Evolutionary conservation across 2,797 vertebrate genomes (phyloP), one percentile per base, ranked within the genome.

Genomic region (Paratrypauchen microcephalus): DNA sequence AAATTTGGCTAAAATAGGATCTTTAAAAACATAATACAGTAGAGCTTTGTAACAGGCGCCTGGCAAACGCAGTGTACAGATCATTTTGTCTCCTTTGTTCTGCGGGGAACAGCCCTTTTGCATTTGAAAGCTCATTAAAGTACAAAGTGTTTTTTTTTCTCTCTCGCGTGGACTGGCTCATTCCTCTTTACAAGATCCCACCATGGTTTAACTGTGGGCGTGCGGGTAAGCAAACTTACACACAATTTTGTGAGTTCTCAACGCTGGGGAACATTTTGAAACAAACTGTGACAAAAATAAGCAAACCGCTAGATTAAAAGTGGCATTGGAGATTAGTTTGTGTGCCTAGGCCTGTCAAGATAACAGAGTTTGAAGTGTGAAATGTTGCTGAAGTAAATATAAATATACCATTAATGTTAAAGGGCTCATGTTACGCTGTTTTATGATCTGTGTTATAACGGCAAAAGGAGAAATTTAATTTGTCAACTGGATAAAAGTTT

Each of bases 191-290:
- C 52, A 56, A 56, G 26, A 28, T 21, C 59, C 62, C 52, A 73
- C 59, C 54, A 71, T 58, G 50, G 66, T 70, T 79, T 71, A 70
- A 76, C 58, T 61, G 11, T 7, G 41, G 62, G 50, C 21, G 21
- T 65, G 55, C 41, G 30, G 70, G 32, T 19, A 63, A 63, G 52
- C 48, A 63, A 39, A 70, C 52, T 63, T 36, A 63, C 50, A 12
- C 21, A 16, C 23, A 41, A 64, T 39, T 52, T 32, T 57, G 52
- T 47, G 24, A 11, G 16, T 13, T 52, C 59, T 73, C 65, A 39
- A 47, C 57, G 72, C 55, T 66, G 67, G 18, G 67, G 74, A 66
- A 56, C 45, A n/a, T 70, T 70, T 70, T 65, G 68, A 72, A 72
- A 77, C 72, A 76, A 36, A 75, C 75, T 66, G n/a, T 6, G 69